Conservation (phyloP, 2,888 invertebrate genomes). For the Lasioglossum villosulum region DNA sequence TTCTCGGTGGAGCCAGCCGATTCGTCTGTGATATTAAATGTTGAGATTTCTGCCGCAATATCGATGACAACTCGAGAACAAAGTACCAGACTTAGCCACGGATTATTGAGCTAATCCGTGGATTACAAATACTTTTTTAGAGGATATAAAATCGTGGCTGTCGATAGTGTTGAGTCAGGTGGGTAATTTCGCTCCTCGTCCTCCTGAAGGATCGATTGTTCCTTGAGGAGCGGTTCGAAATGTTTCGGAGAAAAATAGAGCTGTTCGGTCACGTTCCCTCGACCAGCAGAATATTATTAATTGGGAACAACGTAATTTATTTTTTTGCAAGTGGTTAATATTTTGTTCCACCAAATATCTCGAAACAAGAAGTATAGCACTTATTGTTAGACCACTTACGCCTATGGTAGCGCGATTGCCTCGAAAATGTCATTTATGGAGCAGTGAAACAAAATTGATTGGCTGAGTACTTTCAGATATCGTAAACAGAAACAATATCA, state of each 20-base stretch:
- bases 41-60: slow-evolving; percentile 16
- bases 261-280: slow-evolving; percentile 32
- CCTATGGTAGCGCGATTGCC: neutral
- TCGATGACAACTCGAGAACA: neutral
- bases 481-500: neutral
- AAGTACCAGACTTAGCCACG: neutral
- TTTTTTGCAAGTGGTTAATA: slow-evolving; percentile 10
- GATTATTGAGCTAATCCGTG: slow-evolving; percentile 40
- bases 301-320: slow-evolving; percentile 23
- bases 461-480: neutral
- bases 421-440: neutral
- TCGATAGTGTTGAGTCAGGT: slow-evolving; percentile 42
- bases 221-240: slow-evolving; percentile 46
- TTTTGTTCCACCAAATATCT: too few species aligned
- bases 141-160: slow-evolving; percentile 22
- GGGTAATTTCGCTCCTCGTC: slow-evolving; percentile 9
- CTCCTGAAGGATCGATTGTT: slow-evolving; percentile 37
- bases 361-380: too few species aligned
- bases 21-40: slow-evolving; percentile 9
- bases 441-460: neutral
- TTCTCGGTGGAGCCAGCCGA: neutral
- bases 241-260: slow-evolving; percentile 31
- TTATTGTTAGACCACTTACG: too few species aligned
- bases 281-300: slow-evolving; percentile 40
- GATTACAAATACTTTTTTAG: slow-evolving; percentile 29